Base-by-base conservation (phyloP, 2,113 vertebrate species). In the Electrona antarctica region DNA sequence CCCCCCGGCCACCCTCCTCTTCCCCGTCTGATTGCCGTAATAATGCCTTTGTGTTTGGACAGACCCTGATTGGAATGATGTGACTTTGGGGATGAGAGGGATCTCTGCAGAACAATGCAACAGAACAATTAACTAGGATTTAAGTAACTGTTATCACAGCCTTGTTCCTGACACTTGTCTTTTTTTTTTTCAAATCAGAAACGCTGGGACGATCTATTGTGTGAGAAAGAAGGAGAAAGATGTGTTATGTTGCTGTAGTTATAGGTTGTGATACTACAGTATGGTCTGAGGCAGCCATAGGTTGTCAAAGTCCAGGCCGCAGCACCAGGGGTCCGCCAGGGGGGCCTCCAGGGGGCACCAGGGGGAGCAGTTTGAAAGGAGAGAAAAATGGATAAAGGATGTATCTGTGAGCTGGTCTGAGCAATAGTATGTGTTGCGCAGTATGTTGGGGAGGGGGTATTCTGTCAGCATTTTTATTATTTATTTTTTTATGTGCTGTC, bases 11-110 rank as follows among this genome's bases (percentile, higher is more conserved):
- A 41, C 69, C 65, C 71, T 80, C 78, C 65, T 78, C 52, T 63
- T 56, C 69, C 66, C 69, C 49, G 45, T 75, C 73, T 87, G 84
- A 90, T 83, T 89, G 82, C 74, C 45, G 67, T 76, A 78, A 75
- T 79, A 73, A 73, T 55, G 71, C 77, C 78, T 71, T 55, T 65
- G 63, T 88, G 81, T 85, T 89, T 86, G 80, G 81, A 80, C 52
- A 0, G 59, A 33, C 81, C 60, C 74, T 85, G 87, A 86, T 79
- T 88, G 70, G 76, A 77, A 81, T 8, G 66, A 73, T 33, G 57
- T 28, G 45, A 61, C 64, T 78, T 59, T 67, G 49, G 57, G 7
- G 58, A 79, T 67, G n/a, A 76, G 71, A 78, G 56, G 51, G 60
- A 41, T 70, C 79, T 83, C 62, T 46, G 70, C 77, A 76, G 81